Evolutionary conservation across 1,140 invertebrate species (phyloP), one percentile per base, ranked within the genome.

Genomic region (Ostrea edulis): DNA sequence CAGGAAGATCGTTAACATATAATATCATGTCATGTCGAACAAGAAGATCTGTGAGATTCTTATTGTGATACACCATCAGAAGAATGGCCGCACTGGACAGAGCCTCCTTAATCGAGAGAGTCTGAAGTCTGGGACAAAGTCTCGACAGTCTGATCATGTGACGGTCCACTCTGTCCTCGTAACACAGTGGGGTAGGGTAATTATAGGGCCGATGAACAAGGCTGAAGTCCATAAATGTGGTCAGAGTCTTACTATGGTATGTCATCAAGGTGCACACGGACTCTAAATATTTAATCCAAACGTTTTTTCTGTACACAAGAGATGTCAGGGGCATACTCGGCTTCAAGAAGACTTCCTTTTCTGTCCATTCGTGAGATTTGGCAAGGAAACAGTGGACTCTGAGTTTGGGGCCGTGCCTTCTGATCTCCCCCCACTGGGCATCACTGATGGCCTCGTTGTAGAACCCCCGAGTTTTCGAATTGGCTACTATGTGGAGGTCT

Each of bases 371-470:
- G 20, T 85, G 82, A 0, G 53, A 54, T 20, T 35, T 77, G 22
- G 85, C 85, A 58, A 89, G 58, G 20, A 71, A 86, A 68, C 88
- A 89, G 82, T 89, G 85, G 17, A 89, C 88, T 83, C 85, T 35
- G 20, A 89, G 82, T 9, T 81, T 82, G 51, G 82, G 86, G 54
- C 88, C 88, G 65, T 51, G 58, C 20, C 85, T 81, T 17, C 82
- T 35, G 8, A 89, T 89, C 22, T 82, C 82, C 11, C 84, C 44
- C 86, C 88, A 89, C n/a, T 89, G 88, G 9, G 65, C 29, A 14
- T 84, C 55, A 44, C 82, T 89, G 51, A 89, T 58, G 0, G 86
- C 88, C 14, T 81, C 86, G 29, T 89, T 89, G 68, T 85, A 89
- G 53, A 89, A 84, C 35, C 84, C 86, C 35, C 52, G 17, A 0